A percentile compares a stretch with the other conserved stretches of the same genome.
Evolutionary conservation across 2,888 invertebrate species (phyloP).

Genomic region (Microctonus hyperodae): DNA sequence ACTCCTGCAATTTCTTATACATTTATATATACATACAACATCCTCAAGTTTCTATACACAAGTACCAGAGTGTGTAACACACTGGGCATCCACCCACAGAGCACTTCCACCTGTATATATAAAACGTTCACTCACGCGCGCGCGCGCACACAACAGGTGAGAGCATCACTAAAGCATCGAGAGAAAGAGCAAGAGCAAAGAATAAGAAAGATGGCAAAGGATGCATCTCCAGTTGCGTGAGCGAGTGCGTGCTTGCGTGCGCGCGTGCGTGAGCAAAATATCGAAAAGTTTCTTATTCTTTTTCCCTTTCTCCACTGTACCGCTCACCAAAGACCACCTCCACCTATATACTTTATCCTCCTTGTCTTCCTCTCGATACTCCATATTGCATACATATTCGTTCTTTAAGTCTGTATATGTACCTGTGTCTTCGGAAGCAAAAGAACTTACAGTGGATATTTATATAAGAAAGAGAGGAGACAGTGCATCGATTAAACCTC

Average conservation of each 20-base stretch:
- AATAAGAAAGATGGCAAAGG: slow-evolving; percentile 12
- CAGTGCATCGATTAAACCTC: slow-evolving; percentile 38
- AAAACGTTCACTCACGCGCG: not conserved
- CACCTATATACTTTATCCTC: slow-evolving; percentile 8
- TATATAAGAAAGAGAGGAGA: slow-evolving; percentile 1
- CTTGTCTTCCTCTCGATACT: too few relatives aligned
- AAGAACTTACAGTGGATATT: slow-evolving; percentile 27
- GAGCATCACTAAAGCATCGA: not conserved
- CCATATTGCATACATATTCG: slow-evolving; percentile 1
- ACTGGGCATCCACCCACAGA: slow-evolving; percentile 53
- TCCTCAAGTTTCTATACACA: not conserved
- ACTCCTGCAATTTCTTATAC: slow-evolving; percentile 48
- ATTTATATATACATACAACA: slow-evolving; percentile 1
- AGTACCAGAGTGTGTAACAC: not conserved
- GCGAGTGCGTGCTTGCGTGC: slow-evolving; percentile 49
- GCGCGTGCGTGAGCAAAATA: slow-evolving; percentile 61
- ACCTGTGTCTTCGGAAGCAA: slow-evolving; percentile 37
- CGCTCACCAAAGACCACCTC: slow-evolving; percentile 2
- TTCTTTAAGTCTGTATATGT: not conserved
- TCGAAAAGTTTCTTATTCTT: slow-evolving; percentile 46
- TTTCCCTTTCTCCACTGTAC: slow-evolving; percentile 18
- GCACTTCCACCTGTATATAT: slow-evolving; percentile 42
- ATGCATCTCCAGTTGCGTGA: slow-evolving; percentile 35
- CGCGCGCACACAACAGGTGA: slow-evolving; percentile 9
- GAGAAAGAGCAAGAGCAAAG: slow-evolving; percentile 19